Percentiles rank a stretch among this genome's conserved stretches.
Evolutionary conservation across 2,113 vertebrate genomes (phyloP).

Genomic region (Ranitomeya imitator): DNA sequence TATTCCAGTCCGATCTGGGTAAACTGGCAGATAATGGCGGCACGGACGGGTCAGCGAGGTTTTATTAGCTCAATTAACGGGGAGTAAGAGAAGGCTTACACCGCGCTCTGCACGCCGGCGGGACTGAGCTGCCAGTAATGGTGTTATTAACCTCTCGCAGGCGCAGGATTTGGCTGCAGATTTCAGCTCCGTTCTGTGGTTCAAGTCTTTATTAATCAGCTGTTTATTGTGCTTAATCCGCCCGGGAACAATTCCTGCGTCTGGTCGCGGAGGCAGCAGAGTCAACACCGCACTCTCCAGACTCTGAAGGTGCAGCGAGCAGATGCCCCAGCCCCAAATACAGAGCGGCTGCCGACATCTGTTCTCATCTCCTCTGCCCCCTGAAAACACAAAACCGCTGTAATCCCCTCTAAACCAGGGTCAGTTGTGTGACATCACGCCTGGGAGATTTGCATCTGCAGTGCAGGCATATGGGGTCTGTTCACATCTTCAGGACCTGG

Average conservation of each 20-base stretch:
- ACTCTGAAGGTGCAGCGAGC: constrained; percentile 29
- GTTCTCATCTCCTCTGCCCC: not conserved
- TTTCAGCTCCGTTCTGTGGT: constrained; percentile 76
- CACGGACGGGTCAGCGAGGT: constrained; percentile 80
- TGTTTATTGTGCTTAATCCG: constrained; percentile 83
- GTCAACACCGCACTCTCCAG: constrained; percentile 53
- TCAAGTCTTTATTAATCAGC: constrained; percentile 81
- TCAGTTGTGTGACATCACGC: not conserved
- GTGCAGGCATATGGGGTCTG: not conserved
- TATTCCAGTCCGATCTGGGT: constrained; percentile 84
- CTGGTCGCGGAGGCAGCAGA: constrained; percentile 61
- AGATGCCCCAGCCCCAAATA: not conserved
- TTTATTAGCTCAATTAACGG: constrained; percentile 99
- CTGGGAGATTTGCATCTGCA: not conserved
- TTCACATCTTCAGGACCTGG: not conserved
- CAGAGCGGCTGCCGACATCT: not conserved
- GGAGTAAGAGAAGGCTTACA: constrained; percentile 93
- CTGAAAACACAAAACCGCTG: not conserved
- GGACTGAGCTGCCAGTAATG: constrained; percentile 91
- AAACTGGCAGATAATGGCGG: constrained; percentile 77
- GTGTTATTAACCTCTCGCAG: constrained; percentile 97
- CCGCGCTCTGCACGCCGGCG: constrained; percentile 82
- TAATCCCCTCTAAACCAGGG: not conserved
- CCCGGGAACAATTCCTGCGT: constrained; percentile 63
- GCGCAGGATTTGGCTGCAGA: constrained; percentile 70